These are phyloP conservation scores for Aplysina aerophoba DNA, from an alignment of 37 sponge, comb jelly and placozoan species.

Conservation along the genomic window DNA sequence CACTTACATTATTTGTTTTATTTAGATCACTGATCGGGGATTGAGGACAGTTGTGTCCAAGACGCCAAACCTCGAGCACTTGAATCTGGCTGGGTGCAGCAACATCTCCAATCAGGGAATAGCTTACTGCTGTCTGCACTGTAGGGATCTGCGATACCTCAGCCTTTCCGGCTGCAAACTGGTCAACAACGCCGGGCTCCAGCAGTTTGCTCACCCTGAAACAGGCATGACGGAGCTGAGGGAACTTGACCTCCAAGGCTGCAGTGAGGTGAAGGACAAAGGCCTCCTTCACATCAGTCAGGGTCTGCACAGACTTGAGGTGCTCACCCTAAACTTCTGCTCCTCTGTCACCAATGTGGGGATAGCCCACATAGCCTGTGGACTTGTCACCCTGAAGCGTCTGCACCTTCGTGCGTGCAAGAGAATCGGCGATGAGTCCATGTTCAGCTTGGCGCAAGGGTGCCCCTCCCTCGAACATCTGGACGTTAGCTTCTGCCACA, in stretches of 20 bases:
- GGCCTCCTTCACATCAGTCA: constrained; percentile 8
- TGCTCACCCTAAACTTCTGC: constrained; percentile 9
- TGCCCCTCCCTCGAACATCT: constrained; percentile 6
- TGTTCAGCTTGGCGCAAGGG: not conserved
- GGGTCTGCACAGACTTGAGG: not conserved
- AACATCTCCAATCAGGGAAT: constrained; percentile 26
- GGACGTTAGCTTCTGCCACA: constrained; percentile 32
- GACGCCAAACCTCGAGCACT: constrained; percentile 9
- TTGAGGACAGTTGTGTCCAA: constrained; percentile 11
- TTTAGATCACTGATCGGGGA: constrained; percentile 15
- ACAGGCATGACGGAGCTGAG: constrained; percentile 10
- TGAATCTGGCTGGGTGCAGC: constrained; percentile 24
- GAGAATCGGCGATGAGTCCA: constrained; percentile 17
- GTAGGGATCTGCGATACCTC: not conserved
- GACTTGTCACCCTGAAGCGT: not conserved
- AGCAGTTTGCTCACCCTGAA: not conserved
- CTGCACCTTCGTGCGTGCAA: not conserved
- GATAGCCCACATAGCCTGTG: constrained; percentile 16
- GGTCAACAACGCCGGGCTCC: constrained; percentile 19
- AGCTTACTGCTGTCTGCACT: not conserved
- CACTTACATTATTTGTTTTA: no score
- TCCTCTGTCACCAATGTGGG: constrained; percentile 6
- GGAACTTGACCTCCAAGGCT: constrained; percentile 28
- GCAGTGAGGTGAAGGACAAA: not conserved
- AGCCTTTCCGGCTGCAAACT: constrained; percentile 22